Evolutionary conservation across 2,113 vertebrate genomes (phyloP), one percentile per base, ranked within the genome.

Genomic region (Egretta garzetta): DNA sequence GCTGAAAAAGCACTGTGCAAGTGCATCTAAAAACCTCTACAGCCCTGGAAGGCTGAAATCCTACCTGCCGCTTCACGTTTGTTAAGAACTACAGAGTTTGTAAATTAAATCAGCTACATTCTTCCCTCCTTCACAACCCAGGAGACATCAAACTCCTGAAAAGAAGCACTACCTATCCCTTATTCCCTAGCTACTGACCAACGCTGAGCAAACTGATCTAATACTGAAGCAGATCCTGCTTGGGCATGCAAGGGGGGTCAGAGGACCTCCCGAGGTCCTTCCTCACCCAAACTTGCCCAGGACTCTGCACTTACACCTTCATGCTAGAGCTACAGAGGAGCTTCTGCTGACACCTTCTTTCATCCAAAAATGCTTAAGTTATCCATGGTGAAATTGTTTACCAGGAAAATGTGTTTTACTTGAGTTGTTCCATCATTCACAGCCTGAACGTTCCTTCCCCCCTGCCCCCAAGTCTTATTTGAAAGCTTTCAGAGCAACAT

Each of bases 11-110:
- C 6, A 2, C n/a, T 47, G 43, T 14, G 55, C 45, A 94, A 72
- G 9, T 17, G 15, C 3, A 79, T 74, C 15, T 45, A 32, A 73
- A 89, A 93, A 43, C 23, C 30, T 80, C 58, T 39, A 10, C 39
- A 83, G 56, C 32, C 58, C 37, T 68, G 6, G 24, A 45, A 90
- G 30, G 41, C 66, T 39, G 15, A 67, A 94, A 67, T 81, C 21
- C 28, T 75, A 28, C 64, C 20, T 35, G 58, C 1, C 2, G 41
- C 24, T 63, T 52, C n/a, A 27, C 0, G 0, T 66, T 74, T 32
- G 15, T 53, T 70, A 76, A 60, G 64, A 33, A n/a, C 68, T 58
- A 49, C 20, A 50, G 66, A 63, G 28, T 66, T 33, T 58, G 19
- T 58, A 81, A 86, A 84, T 49, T 59, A 91, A 63, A 73, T 23